These are phyloP conservation scores for Sebastes itinus DNA, from an alignment of 2,797 vertebrate genomes.

Conservation along the genomic window DNA sequence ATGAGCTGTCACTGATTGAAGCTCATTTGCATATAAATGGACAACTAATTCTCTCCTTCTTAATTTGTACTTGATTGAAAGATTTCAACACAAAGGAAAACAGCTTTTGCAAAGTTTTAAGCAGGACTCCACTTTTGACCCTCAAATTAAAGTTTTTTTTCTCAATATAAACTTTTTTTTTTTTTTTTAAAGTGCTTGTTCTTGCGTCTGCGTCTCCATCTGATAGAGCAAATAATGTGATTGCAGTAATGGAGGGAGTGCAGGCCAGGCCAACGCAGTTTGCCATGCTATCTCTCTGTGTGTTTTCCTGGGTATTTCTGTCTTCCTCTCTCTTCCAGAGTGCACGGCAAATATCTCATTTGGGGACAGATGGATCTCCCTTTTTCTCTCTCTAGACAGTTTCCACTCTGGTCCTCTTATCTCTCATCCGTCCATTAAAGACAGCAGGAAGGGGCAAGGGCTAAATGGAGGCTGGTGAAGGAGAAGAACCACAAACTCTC, in stretches of 20 bases:
- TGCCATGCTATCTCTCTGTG: not conserved
- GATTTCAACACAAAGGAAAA: constrained; percentile 44
- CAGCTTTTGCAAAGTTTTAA: constrained; percentile 16
- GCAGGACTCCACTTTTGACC: constrained; percentile 20
- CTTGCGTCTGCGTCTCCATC: constrained; percentile 7
- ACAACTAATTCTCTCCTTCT: constrained; percentile 66
- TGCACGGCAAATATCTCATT: constrained; percentile 20
- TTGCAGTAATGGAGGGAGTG: constrained; percentile 18
- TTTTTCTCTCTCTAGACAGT: constrained; percentile 18
- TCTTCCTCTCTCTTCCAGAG: not conserved
- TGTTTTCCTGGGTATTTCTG: constrained; percentile 11
- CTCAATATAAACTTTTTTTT: not conserved
- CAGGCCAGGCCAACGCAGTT: not conserved
- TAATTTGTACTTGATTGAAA: constrained; percentile 45
- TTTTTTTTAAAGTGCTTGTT: not conserved
- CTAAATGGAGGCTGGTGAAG: constrained; percentile 10
- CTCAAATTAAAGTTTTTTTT: constrained; percentile 19
- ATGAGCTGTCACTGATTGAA: constrained; percentile 65
- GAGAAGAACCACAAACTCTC: not conserved
- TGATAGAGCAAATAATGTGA: constrained; percentile 32
- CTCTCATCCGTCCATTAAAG: constrained; percentile 37
- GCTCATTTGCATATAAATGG: constrained; percentile 87
- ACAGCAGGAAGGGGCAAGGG: not conserved
- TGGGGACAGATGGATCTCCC: constrained; percentile 34
- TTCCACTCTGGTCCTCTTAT: constrained; percentile 38